These are phyloP conservation scores for Empidonax traillii DNA, from an alignment of 2,113 vertebrate genomes.

Conservation along the genomic window DNA sequence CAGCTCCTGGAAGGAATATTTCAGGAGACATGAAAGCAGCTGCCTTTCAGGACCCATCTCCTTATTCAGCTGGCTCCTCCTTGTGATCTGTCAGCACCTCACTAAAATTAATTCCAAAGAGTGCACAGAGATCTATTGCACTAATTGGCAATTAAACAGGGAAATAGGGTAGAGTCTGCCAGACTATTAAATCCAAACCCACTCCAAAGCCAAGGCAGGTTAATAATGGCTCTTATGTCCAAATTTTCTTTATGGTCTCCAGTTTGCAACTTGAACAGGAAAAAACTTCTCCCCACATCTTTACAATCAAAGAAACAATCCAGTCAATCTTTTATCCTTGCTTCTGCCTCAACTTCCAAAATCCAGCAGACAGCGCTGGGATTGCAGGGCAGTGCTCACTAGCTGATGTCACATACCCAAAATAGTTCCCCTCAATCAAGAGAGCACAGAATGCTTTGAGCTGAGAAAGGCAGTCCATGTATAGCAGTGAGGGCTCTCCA, in stretches of 20 bases:
- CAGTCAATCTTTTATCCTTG: neutral
- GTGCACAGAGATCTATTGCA: neutral
- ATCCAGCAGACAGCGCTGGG: neutral
- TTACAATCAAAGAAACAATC: neutral
- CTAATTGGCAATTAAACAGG: slow-evolving; percentile 10
- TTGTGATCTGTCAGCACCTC: neutral
- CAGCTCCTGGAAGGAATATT: neutral
- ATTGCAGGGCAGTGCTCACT: neutral
- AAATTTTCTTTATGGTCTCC: neutral
- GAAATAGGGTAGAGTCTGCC: neutral
- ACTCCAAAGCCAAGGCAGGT: neutral
- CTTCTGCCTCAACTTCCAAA: neutral
- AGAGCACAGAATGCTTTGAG: neutral
- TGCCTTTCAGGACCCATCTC: neutral
- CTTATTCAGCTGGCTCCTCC: neutral
- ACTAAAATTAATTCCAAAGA: neutral
- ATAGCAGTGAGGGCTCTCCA: neutral
- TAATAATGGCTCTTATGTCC: neutral
- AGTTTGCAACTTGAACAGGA: neutral
- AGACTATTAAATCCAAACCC: neutral
- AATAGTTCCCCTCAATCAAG: neutral
- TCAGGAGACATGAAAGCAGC: neutral
- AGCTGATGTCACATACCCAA: neutral
- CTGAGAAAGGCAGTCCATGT: neutral
- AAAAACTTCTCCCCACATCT: neutral